These are phyloP conservation scores for Thamnophis elegans DNA, from an alignment of 2,797 vertebrate genomes.

Conservation along the genomic window DNA sequence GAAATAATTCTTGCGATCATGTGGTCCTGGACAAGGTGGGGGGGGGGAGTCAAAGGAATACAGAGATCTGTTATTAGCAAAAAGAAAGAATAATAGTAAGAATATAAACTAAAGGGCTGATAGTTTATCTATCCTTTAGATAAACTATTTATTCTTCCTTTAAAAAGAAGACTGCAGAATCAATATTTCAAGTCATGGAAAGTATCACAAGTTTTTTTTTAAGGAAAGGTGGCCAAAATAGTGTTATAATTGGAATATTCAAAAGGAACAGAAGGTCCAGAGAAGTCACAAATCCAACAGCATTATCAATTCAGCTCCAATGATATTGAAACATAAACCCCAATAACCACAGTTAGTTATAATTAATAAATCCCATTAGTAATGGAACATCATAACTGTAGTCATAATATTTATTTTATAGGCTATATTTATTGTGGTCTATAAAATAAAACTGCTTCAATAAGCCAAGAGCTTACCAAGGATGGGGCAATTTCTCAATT, in stretches of 20 bases:
- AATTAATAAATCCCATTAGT: background rate
- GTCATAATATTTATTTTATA: background rate
- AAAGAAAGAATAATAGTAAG: background rate
- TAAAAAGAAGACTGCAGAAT: background rate
- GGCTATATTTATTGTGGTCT: background rate
- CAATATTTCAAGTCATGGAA: background rate
- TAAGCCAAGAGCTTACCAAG: background rate
- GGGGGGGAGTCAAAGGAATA: background rate
- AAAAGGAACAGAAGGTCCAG: background rate
- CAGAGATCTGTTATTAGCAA: background rate
- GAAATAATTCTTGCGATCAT: background rate
- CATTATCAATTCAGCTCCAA: background rate
- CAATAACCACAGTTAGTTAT: background rate
- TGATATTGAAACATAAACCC: background rate
- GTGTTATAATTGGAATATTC: background rate
- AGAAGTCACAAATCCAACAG: background rate
- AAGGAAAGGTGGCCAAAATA: background rate
- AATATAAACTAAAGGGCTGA: background rate
- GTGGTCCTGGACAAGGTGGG: background rate
- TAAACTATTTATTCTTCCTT: background rate
- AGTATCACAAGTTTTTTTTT: background rate
- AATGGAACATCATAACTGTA: background rate
- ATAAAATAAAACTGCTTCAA: background rate
- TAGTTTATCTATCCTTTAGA: background rate
- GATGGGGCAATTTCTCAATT: background rate